Evolutionary conservation across 2,888 invertebrate species (phyloP).

Genomic region (Dysmachus trigonus): DNA sequence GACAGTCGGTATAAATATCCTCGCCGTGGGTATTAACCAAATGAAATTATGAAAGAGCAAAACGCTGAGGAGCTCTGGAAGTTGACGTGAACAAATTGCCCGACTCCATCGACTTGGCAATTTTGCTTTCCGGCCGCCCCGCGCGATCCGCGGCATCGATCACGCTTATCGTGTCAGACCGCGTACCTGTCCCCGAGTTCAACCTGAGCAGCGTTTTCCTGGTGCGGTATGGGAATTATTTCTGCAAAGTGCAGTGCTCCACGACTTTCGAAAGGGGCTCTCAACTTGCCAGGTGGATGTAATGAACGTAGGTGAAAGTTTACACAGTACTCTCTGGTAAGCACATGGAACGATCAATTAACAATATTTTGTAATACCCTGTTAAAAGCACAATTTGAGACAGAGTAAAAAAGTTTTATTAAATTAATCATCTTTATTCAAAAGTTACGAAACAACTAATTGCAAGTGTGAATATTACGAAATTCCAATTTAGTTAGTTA

Average conservation of each 20-base stretch:
- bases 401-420: no score
- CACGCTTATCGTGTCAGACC: constrained; percentile 16
- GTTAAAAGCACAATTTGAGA: background rate
- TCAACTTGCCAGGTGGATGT: background rate
- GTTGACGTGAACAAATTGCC: constrained; percentile 24
- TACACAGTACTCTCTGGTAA: background rate
- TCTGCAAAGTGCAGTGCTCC: background rate
- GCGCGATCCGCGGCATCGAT: background rate
- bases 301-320: background rate
- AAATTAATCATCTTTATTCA: background rate
- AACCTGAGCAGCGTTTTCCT: background rate
- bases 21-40: background rate
- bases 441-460: no score
- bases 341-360: no score
- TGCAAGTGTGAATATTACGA: no score
- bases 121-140: background rate
- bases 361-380: background rate
- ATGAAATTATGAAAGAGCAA: constrained; percentile 29
- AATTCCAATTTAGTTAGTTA: no score
- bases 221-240: background rate
- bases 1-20: constrained; percentile 11
- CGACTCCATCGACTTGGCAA: background rate
- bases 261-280: background rate
- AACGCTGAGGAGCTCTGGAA: constrained; percentile 11
- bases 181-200: background rate